These are phyloP conservation scores for Micrasema minimum DNA, from an alignment of 1,140 invertebrate species.

Conservation along the genomic window DNA sequence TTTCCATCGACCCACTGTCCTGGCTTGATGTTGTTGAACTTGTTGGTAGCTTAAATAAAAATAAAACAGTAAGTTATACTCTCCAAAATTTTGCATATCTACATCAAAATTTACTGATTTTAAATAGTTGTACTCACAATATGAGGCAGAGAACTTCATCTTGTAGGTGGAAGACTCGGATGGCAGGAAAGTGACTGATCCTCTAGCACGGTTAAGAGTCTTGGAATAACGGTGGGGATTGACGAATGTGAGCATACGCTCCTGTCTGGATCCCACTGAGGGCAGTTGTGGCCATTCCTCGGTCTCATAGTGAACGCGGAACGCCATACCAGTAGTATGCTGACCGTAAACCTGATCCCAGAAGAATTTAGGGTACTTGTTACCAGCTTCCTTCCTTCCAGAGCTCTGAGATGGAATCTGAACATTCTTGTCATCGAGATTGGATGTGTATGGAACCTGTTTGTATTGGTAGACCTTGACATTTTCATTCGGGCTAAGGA, in stretches of 20 bases:
- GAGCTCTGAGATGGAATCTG: constrained; percentile 59
- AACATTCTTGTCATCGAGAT: constrained; percentile 66
- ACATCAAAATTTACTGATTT: too few species aligned
- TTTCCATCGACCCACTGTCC: background rate
- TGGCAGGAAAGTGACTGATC: constrained; percentile 24
- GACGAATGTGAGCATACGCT: constrained; percentile 4
- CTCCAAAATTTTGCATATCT: too few species aligned
- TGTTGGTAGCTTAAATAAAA: background rate
- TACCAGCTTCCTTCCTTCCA: constrained; percentile 60
- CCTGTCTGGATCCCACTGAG: constrained; percentile 59
- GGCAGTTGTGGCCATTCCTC: constrained; percentile 60
- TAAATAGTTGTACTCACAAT: constrained; percentile 29
- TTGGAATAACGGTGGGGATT: constrained; percentile 9
- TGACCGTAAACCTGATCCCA: constrained; percentile 60
- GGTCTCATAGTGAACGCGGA: constrained; percentile 65
- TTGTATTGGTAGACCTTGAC: constrained; percentile 68
- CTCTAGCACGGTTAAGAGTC: background rate
- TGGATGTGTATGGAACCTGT: constrained; percentile 69
- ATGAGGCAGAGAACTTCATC: constrained; percentile 19
- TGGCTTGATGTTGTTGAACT: constrained; percentile 4
- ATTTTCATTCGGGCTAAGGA: constrained; percentile 63
- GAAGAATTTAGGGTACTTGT: constrained; percentile 55
- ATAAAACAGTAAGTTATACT: background rate
- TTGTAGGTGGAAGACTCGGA: constrained; percentile 34
- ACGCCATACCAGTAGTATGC: constrained; percentile 59